Evolutionary conservation across 2,888 invertebrate species (phyloP).

Genomic region (Erebia aethiops): DNA sequence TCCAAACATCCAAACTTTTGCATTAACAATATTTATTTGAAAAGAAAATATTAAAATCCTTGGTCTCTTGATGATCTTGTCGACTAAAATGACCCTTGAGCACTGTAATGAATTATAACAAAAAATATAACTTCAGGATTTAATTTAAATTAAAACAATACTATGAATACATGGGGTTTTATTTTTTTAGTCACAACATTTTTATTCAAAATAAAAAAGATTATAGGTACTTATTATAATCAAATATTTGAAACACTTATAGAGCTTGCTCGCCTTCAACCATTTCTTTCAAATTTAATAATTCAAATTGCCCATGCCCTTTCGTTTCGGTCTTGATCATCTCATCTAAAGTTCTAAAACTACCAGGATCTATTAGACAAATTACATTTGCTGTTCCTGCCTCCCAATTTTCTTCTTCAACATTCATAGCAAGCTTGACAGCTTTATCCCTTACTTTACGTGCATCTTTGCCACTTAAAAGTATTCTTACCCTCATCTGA

Average conservation of each 20-base stretch:
- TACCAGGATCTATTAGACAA: constrained; percentile 95
- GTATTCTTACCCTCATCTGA: constrained; percentile 95
- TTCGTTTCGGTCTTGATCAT: constrained; percentile 93
- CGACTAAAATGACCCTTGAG: too few relatives aligned
- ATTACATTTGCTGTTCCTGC: constrained; percentile 91
- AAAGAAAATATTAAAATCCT: too few relatives aligned
- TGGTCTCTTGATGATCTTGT: too few relatives aligned
- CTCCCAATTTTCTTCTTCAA: constrained; percentile 94
- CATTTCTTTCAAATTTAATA: constrained; percentile 95
- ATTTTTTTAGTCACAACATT: background rate
- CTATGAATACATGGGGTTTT: too few relatives aligned
- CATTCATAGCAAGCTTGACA: constrained; percentile 87
- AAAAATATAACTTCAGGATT: background rate
- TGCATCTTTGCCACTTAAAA: constrained; percentile 91
- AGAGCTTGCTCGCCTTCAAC: constrained; percentile 92
- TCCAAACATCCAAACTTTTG: too few relatives aligned
- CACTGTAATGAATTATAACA: background rate
- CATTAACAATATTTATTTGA: too few relatives aligned
- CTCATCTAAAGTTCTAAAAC: constrained; percentile 94
- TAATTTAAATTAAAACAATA: background rate
- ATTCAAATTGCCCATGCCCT: constrained; percentile 93
- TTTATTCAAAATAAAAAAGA: background rate
- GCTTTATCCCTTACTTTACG: constrained; percentile 93
- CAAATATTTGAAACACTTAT: constrained; percentile 45
- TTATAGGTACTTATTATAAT: background rate